Base-by-base conservation (phyloP, 2,888 invertebrate species). In the Sarcophaga caerulescens region DNA sequence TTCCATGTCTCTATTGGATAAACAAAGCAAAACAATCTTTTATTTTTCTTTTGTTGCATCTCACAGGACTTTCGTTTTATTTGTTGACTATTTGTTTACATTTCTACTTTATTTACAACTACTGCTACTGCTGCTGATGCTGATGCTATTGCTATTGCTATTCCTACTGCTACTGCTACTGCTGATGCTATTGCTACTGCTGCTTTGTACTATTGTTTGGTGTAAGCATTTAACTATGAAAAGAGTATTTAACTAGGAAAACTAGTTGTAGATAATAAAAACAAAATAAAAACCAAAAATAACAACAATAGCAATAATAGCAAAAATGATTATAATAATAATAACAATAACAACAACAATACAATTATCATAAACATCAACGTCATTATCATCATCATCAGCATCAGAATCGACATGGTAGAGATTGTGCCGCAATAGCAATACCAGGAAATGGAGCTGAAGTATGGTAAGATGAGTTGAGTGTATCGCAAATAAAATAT, bases 41-140 rank as follows among this genome's bases (percentile, higher is more conserved):
- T 66, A 66, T 44, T 44, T 66, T 35, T 21, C 70, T 69, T 66
- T 62, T 73, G 68, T 63, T 68, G 59, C 66, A 62, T 79, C 68
- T 85, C n/a, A 63, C 69, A 73, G 79, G 81, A 57, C 82, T 66
- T 82, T 82, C 77, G 83, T 77, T 76, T 62, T 44, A 35, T 35
- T 35, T 35, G 25, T 17, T 17, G 19, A 44, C 35, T 44, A 65
- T 8, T 66, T 66, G 35, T 14, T 63, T 63, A n/a, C n/a, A 60
- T 19, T 19, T 66, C 44, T 45, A 35, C 17, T 52, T 52, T 52
- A 4, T 52, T 52, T 52, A 52, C 52, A 14, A 14, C 4, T 14
- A 4, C 0, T 52, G 52, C 17, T 52, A 14, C 17, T 52, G 12
- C 17, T 11, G 3, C 14, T 52, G 3, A 2, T 52, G 4, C 17